Evolutionary conservation across 2,797 vertebrate species (phyloP).

Genomic region (Sitta carolinensis): DNA sequence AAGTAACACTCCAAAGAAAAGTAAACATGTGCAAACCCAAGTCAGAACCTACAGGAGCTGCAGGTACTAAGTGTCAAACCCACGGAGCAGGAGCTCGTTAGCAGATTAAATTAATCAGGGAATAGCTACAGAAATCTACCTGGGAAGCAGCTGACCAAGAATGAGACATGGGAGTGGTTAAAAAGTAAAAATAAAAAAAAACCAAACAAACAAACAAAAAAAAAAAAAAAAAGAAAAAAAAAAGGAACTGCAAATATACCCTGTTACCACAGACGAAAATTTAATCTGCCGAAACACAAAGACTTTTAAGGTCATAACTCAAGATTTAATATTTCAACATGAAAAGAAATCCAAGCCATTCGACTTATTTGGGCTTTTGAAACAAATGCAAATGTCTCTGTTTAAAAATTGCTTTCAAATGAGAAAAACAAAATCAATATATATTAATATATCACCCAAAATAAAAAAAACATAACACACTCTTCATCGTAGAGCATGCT

Average conservation of each 20-base stretch:
- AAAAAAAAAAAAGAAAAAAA: not conserved
- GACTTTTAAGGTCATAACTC: constrained; percentile 55
- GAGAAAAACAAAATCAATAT: constrained; percentile 71
- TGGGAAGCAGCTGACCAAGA: not conserved
- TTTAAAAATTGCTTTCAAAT: constrained; percentile 73
- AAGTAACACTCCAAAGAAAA: constrained; percentile 75
- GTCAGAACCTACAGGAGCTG: not conserved
- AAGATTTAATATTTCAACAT: constrained; percentile 69
- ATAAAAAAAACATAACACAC: constrained; percentile 69
- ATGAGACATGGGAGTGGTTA: not conserved
- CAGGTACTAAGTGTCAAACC: not conserved
- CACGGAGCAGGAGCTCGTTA: not conserved
- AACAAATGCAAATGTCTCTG: constrained; percentile 44
- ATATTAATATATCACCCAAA: constrained; percentile 82
- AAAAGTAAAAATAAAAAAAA: not conserved
- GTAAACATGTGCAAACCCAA: constrained; percentile 74
- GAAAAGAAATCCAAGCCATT: constrained; percentile 54
- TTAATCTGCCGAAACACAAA: constrained; percentile 40
- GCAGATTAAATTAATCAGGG: not conserved
- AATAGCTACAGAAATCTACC: not conserved
- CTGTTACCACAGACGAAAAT: constrained; percentile 19
- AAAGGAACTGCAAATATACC: constrained; percentile 15
- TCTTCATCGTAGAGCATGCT: constrained; percentile 72
- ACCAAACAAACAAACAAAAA: too few species aligned
- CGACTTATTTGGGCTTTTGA: constrained; percentile 45